A percentile compares a stretch with the other conserved stretches of the same genome.
phyloP scores from a whole-genome alignment of 2,113 vertebrate species.

The Phaethon lepturus region DNA sequence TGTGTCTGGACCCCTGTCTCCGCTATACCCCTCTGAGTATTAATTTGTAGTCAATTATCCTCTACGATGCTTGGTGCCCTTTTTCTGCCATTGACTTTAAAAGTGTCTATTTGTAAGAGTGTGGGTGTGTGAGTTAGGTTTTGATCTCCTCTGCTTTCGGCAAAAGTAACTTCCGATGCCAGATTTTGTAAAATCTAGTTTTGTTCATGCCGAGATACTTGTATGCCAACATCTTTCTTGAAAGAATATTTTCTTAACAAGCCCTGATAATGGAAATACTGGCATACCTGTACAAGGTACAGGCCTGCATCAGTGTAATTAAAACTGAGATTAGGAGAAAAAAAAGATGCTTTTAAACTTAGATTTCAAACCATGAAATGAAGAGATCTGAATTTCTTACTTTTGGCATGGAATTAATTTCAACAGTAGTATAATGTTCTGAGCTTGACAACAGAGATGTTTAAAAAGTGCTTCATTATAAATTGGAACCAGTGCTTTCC shows the following conservation, averaged over 20 bases:
- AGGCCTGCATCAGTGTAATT: conserved; percentile 36
- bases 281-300: not conserved
- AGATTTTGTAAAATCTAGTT: conserved; percentile 46
- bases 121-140: conserved; percentile 1
- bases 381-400: conserved; percentile 18
- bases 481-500: not conserved
- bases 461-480: not conserved
- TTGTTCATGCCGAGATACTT: conserved; percentile 14
- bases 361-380: conserved; percentile 38
- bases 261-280: conserved; percentile 21
- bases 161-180: conserved; percentile 36
- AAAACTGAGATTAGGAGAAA: conserved; percentile 5
- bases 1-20: not conserved
- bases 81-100: not conserved
- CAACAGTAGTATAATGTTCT: not conserved
- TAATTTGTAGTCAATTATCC: conserved; percentile 33
- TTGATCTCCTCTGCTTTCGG: conserved; percentile 49
- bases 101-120: not conserved
- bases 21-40: not conserved
- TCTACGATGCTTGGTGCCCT: not conserved
- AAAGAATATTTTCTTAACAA: conserved; percentile 42
- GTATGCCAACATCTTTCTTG: not conserved
- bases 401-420: conserved; percentile 40
- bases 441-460: not conserved
- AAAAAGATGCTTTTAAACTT: conserved; percentile 40